A percentile compares a stretch with the other conserved stretches of the same genome.
phyloP scores from a whole-genome alignment of 2,113 vertebrate species.

The Percopsis transmontana region DNA sequence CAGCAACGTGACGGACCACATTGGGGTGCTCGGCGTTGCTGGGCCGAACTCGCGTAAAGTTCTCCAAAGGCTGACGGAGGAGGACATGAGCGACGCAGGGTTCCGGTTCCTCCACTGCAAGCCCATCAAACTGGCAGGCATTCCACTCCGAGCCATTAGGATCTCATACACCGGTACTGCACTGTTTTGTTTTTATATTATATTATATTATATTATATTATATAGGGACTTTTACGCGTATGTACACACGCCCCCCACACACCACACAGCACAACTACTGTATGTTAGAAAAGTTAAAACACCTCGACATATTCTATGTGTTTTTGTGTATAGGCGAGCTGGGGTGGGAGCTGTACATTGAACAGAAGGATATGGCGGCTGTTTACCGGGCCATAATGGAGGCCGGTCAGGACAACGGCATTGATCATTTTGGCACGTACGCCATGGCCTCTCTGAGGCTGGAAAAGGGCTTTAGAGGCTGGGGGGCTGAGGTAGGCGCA shows the following conservation, averaged over 20 bases:
- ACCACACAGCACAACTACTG: no score
- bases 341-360: conserved; percentile 95
- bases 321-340: conserved; percentile 85
- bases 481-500: conserved; percentile 91
- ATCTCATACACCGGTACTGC: conserved; percentile 94
- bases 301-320: no score
- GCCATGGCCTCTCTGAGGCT: conserved; percentile 88
- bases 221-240: neutral
- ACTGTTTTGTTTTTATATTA: neutral
- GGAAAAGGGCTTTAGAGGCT: conserved; percentile 95
- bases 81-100: conserved; percentile 83
- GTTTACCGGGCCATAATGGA: conserved; percentile 88
- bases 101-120: conserved; percentile 94
- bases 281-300: no score
- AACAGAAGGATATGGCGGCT: conserved; percentile 79
- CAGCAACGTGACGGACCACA: conserved; percentile 86
- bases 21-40: conserved; percentile 90
- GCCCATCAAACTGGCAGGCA: conserved; percentile 77
- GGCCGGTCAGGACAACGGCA: conserved; percentile 89
- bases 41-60: conserved; percentile 88
- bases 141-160: conserved; percentile 86
- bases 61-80: conserved; percentile 89
- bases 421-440: conserved; percentile 93
- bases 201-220: neutral
- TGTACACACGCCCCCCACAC: no score